Base-by-base conservation (phyloP, 2,888 invertebrate species). In the Ochropleura plecta region DNA sequence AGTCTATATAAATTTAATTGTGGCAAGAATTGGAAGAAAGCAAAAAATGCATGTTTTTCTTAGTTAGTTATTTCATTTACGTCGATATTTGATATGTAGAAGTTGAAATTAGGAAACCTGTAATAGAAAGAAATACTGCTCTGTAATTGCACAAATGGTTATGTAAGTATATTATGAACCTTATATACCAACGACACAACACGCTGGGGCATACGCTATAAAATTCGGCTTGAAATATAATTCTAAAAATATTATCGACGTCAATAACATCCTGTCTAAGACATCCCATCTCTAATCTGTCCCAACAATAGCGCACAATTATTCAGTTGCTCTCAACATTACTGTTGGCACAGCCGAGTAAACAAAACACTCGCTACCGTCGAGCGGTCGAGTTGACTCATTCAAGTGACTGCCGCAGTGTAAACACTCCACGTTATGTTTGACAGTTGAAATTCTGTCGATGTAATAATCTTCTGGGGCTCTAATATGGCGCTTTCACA, bases 361-460 rank as follows among this genome's bases (percentile, higher is more conserved):
- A 91, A 94, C 94, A 94, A 90, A 94, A 94, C 94, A 94, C 89
- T 90, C 89, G 93, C 95, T 94, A 93, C 94, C 92, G 94, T 91
- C 90, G 84, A 89, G 88, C 89, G 88, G 89, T 86, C 90, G 90
- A 91, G 91, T 89, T 88, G 87, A 92, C 93, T 93, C 85, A 92
- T 84, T 86, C 91, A 81, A 92, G 92, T 89, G 89, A 91, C 91
- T 87, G 89, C 88, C 87, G 77, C 85, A 91, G 83, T 87, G 92
- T 92, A 93, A 94, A 94, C 91, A 95, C 90, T 89, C 78, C 88
- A 87, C 53, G 64, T 87, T 86, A 70, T 86, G 87, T 90, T 89
- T 90, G 90, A 89, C 91, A 88, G 88, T 75, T 83, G 78, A 73
- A 82, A 81, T 85, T 88, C 73, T 84, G 83, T 78, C 80, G 86